Evolutionary conservation across 1,140 invertebrate species (phyloP).

Genomic region (Platyscapa corneri): DNA sequence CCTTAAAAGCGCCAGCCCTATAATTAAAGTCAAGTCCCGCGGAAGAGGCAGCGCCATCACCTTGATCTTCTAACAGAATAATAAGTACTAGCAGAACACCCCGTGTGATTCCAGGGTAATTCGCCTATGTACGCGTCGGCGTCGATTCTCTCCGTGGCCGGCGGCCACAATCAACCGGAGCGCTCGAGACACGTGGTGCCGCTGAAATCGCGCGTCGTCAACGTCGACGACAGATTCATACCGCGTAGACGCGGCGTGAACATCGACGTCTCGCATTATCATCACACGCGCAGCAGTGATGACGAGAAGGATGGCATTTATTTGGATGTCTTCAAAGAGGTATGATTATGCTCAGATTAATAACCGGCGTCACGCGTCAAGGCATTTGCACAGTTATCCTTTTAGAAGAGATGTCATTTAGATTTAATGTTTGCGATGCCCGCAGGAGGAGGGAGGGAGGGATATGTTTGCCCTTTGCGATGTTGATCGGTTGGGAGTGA

Average conservation of each 20-base stretch:
- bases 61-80: not conserved
- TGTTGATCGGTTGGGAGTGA: not conserved
- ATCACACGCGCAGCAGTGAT: slow-evolving; percentile 25
- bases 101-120: not conserved
- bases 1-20: not conserved
- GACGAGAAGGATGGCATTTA: not conserved
- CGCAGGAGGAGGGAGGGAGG: not conserved
- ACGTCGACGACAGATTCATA: slow-evolving; percentile 60
- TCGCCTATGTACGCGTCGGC: not conserved
- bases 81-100: not conserved
- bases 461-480: no score
- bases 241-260: slow-evolving; percentile 48
- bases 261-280: slow-evolving; percentile 53
- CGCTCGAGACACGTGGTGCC: not conserved
- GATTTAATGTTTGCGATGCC: not conserved
- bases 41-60: not conserved
- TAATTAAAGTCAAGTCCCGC: not conserved
- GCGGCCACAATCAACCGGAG: not conserved
- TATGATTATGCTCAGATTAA: slow-evolving; percentile 23
- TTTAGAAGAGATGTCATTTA: not conserved
- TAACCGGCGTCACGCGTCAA: not conserved
- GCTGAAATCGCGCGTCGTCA: not conserved
- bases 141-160: not conserved
- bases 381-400: no score
- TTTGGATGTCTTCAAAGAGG: slow-evolving; percentile 58